Percentiles rank a stretch among this genome's conserved stretches.
Evolutionary conservation across 2,888 invertebrate genomes (phyloP).

Genomic region (Torymus auratus): DNA sequence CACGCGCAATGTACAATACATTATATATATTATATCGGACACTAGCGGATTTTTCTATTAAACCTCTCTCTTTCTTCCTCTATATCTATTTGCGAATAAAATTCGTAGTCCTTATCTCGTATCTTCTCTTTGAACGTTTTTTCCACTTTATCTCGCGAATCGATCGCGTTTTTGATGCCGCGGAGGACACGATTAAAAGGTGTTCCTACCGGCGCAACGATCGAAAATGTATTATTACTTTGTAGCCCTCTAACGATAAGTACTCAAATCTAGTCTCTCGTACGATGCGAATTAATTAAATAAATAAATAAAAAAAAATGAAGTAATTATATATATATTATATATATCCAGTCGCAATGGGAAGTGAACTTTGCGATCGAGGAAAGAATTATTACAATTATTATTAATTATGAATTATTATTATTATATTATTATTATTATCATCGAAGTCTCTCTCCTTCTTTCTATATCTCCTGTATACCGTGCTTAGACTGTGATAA

Average conservation of each 20-base stretch:
- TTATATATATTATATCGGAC: slow-evolving; percentile 23
- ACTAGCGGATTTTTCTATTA: slow-evolving; percentile 4
- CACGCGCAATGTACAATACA: slow-evolving; percentile 42
- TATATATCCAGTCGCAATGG: too few species aligned
- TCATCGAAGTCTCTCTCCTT: background rate
- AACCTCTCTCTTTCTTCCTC: too few species aligned
- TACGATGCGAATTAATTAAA: slow-evolving; percentile 61
- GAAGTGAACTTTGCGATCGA: too few species aligned
- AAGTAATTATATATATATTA: too few species aligned
- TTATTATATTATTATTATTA: too few species aligned
- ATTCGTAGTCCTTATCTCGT: slow-evolving; percentile 33
- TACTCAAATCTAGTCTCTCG: slow-evolving; percentile 76
- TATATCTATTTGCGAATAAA: slow-evolving; percentile 29
- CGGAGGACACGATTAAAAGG: background rate
- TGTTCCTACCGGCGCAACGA: background rate
- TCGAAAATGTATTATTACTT: slow-evolving; percentile 56
- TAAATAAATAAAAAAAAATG: background rate
- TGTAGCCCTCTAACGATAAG: slow-evolving; percentile 71
- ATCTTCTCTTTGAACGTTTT: slow-evolving; percentile 36
- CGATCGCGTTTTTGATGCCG: slow-evolving; percentile 1
- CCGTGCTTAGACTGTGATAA: slow-evolving; percentile 72
- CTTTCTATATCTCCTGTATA: background rate
- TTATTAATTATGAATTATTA: too few species aligned
- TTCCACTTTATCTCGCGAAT: slow-evolving; percentile 42
- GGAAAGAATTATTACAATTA: slow-evolving; percentile 23